Percentiles rank a stretch among this genome's conserved stretches.
phyloP scores from a whole-genome alignment of 1,140 invertebrate species.

The Bemisia tabaci region DNA sequence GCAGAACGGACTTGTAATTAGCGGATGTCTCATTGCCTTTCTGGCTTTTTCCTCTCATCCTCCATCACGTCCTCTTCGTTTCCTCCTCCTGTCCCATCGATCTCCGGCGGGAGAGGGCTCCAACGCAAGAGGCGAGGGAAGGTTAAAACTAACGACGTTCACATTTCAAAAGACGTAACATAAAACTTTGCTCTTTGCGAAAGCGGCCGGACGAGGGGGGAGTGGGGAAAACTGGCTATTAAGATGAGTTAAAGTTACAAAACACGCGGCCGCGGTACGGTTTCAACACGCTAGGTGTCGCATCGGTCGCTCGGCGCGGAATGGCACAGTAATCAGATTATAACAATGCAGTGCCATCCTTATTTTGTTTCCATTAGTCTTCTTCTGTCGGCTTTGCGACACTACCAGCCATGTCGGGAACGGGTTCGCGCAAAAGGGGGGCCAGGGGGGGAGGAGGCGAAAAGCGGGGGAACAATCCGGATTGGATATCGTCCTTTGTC shows the following conservation, averaged over 20 bases:
- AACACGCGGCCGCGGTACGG: not conserved
- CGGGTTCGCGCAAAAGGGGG: not conserved
- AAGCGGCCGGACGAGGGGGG: not conserved
- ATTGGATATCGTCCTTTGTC: not conserved
- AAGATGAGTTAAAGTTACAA: not conserved
- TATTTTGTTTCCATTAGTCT: not conserved
- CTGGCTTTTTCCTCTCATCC: no score
- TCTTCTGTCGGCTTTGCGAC: not conserved
- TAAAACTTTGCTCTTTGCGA: not conserved
- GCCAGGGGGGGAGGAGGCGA: no score
- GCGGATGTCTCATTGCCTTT: no score
- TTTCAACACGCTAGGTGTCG: not conserved
- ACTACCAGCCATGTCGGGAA: not conserved
- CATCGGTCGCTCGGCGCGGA: not conserved
- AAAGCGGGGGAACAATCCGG: not conserved
- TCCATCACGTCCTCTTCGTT: no score
- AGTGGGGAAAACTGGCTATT: not conserved
- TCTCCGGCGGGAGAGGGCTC: no score
- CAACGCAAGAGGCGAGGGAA: no score
- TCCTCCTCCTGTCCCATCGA: no score
- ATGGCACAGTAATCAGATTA: not conserved
- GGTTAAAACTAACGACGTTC: no score
- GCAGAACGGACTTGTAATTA: no score
- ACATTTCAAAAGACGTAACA: not conserved
- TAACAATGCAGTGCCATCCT: not conserved